Evolutionary conservation across 2,113 vertebrate species (phyloP).

Genomic region (Clarias gariepinus): DNA sequence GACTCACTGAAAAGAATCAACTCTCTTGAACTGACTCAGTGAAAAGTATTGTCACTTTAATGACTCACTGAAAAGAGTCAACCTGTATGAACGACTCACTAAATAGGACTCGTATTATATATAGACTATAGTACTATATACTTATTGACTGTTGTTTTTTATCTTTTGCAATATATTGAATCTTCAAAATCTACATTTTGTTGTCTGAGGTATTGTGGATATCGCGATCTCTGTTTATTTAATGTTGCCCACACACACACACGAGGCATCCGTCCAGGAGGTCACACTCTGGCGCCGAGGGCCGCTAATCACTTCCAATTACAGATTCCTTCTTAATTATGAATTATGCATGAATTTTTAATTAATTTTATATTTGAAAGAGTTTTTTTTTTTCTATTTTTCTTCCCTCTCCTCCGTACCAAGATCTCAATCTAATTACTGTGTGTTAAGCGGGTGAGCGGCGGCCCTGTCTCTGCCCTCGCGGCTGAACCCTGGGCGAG

Average conservation of each 20-base stretch:
- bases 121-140: too few relatives aligned
- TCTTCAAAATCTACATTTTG: neutral
- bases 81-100: too few relatives aligned
- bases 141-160: neutral
- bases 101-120: too few relatives aligned
- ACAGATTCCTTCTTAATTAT: slow-evolving; percentile 82
- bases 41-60: too few relatives aligned
- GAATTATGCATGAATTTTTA: slow-evolving; percentile 84
- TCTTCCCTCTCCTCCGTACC: slow-evolving; percentile 40
- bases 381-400: slow-evolving; percentile 67
- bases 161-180: neutral
- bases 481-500: slow-evolving; percentile 62
- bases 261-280: slow-evolving; percentile 58
- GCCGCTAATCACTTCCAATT: slow-evolving; percentile 78
- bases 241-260: neutral
- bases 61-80: too few relatives aligned
- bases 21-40: too few relatives aligned
- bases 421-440: slow-evolving; percentile 80
- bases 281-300: slow-evolving; percentile 70
- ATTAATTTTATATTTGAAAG: slow-evolving; percentile 80
- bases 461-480: slow-evolving; percentile 67
- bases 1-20: too few relatives aligned
- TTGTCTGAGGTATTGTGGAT: neutral
- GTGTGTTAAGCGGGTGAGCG: slow-evolving; percentile 72
- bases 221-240: neutral